phyloP scores from a whole-genome alignment of 1,140 invertebrate genomes.

The Myzus persicae region DNA sequence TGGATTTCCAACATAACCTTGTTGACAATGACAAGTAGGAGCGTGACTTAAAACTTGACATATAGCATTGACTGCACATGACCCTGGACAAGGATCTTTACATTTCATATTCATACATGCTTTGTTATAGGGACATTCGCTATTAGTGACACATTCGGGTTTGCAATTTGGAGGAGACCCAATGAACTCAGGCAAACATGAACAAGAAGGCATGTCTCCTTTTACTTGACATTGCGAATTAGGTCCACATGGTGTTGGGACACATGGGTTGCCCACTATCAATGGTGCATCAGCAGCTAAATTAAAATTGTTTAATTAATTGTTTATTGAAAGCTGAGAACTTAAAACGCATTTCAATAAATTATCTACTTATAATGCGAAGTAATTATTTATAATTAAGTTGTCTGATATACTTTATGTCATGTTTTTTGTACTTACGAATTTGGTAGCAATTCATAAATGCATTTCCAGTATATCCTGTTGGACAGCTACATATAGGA shows the following conservation, averaged over 20 bases:
- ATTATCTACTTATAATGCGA: background rate
- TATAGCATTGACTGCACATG: constrained; percentile 74
- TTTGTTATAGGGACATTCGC: constrained; percentile 72
- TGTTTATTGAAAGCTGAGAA: background rate
- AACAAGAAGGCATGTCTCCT: constrained; percentile 72
- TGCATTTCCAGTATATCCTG: constrained; percentile 76
- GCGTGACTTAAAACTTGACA: constrained; percentile 78
- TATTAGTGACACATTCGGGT: constrained; percentile 73
- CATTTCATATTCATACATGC: constrained; percentile 78
- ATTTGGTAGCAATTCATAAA: constrained; percentile 71
- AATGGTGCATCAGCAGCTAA: constrained; percentile 62
- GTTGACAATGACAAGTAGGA: constrained; percentile 73
- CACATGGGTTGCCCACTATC: constrained; percentile 65
- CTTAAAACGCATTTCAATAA: background rate
- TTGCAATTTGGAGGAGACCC: constrained; percentile 73
- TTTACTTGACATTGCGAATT: constrained; percentile 71
- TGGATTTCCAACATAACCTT: constrained; percentile 74
- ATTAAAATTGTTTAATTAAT: constrained; percentile 61
- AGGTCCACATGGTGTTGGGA: constrained; percentile 70
- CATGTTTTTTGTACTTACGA: constrained; percentile 66
- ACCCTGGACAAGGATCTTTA: constrained; percentile 72
- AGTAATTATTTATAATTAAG: background rate
- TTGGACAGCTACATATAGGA: constrained; percentile 73
- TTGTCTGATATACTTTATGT: background rate
- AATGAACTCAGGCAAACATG: constrained; percentile 71